Base-by-base conservation (phyloP, 2,888 invertebrate genomes). In the Chydorus sphaericus region DNA sequence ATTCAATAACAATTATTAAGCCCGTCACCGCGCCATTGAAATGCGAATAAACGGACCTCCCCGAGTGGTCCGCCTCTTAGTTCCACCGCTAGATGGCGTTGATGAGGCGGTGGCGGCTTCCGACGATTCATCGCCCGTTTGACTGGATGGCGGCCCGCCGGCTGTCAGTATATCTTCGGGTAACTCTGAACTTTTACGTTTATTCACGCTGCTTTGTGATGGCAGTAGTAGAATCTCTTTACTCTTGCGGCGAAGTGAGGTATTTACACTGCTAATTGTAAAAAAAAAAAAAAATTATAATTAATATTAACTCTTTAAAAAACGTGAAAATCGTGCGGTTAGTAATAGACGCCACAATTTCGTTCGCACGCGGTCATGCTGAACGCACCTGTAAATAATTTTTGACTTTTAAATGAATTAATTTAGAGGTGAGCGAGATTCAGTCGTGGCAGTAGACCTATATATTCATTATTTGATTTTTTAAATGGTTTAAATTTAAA, bases 161-260 rank as follows among this genome's bases (percentile, higher is more conserved):
- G 14, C 39, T 4, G n/a, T n/a, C n/a, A n/a, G n/a, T n/a, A 18
- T 23, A 16, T 39, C 39, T n/a, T 30, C 31, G 18, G 55, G 55
- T 18, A 55, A 33, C 36, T 55, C 55, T 11, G 48, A 55, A 28
- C 55, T 55, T 33, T 55, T 55, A n/a, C 55, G 55, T 18, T 55
- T 55, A 14, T 48, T 39, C n/a, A 16, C 16, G 36, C 26, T 48
- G 36, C n/a, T 33, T 31, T 10, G 33, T 33, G 52, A 30, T 33
- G 33, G 36, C n/a, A n/a, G n/a, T n/a, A n/a, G n/a, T n/a, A n/a
- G n/a, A n/a, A n/a, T 33, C 37, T 52, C 52, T 18, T 52, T 52
- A 18, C 2, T 30, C 7, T 36, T 31, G 4, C 52, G 30, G 36
- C 52, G 31, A 31, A 23, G 14, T 10, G n/a, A n/a, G n/a, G n/a